These are phyloP conservation scores for Lophochroa leadbeateri DNA, from an alignment of 2,113 vertebrate genomes.

Conservation along the genomic window DNA sequence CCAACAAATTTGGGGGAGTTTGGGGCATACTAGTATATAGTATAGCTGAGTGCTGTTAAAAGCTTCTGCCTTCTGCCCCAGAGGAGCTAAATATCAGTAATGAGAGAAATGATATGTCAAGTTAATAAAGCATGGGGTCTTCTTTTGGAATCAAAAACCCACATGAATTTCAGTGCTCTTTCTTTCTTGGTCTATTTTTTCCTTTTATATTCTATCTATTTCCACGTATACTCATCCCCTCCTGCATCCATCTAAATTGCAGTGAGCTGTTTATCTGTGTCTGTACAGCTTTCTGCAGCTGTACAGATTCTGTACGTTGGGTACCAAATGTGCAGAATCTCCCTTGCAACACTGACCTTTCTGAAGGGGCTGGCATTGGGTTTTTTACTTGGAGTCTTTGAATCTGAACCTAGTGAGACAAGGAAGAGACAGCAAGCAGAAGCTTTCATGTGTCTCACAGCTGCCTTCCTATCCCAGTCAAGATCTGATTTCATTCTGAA, in stretches of 20 bases:
- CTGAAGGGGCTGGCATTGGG: background rate
- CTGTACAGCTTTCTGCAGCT: background rate
- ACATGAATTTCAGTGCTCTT: background rate
- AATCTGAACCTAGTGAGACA: constrained; percentile 40
- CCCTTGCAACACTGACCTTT: background rate
- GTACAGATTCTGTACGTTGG: background rate
- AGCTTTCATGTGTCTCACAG: constrained; percentile 62
- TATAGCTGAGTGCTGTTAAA: background rate
- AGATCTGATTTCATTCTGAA: constrained; percentile 71
- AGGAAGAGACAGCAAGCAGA: constrained; percentile 30
- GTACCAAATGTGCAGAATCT: fast-evolving
- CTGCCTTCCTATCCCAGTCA: constrained; percentile 61
- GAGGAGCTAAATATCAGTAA: background rate
- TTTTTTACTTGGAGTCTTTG: background rate
- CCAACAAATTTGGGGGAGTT: too few species aligned
- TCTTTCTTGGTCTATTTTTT: background rate
- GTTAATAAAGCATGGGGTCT: background rate
- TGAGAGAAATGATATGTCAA: background rate
- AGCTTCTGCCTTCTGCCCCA: background rate
- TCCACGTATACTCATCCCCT: fast-evolving
- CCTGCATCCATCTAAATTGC: fast-evolving
- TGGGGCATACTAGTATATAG: background rate
- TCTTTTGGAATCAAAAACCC: background rate
- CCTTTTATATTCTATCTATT: background rate
- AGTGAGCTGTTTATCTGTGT: background rate